These are phyloP conservation scores for Branchinecta lynchi DNA, from an alignment of 1,140 invertebrate species.

Conservation along the genomic window DNA sequence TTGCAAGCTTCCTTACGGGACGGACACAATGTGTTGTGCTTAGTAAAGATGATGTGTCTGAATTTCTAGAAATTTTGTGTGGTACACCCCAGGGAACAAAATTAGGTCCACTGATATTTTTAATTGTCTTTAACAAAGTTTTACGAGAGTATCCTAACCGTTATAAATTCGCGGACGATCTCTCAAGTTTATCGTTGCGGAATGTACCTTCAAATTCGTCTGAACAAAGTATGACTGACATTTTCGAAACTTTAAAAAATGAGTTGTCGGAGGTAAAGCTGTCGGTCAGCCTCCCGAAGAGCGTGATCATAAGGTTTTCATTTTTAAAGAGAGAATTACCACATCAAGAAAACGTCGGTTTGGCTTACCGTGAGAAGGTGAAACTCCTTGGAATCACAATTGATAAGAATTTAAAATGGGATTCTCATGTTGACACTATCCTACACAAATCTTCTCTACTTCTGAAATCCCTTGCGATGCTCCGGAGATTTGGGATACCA, in stretches of 20 bases:
- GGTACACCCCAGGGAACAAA: neutral
- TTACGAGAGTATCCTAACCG: neutral
- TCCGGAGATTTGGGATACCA: neutral
- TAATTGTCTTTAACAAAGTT: neutral
- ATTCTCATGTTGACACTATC: neutral
- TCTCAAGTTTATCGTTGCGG: neutral
- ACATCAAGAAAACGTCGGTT: neutral
- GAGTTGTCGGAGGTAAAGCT: neutral
- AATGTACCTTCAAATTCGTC: neutral
- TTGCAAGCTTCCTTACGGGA: neutral
- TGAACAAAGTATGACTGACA: neutral
- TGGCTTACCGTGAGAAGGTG: neutral
- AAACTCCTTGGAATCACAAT: neutral
- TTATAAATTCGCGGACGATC: neutral
- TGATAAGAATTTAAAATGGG: neutral
- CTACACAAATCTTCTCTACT: neutral
- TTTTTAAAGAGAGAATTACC: neutral
- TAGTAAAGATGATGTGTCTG: neutral
- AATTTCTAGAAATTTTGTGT: neutral
- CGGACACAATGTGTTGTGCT: neutral
- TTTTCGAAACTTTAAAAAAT: neutral
- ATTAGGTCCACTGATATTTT: neutral
- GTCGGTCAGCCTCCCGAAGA: neutral
- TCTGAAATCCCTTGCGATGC: neutral
- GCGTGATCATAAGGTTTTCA: neutral